Base-by-base conservation (phyloP, 92 coral and sea anemone genomes). In the Paragorgia papillata region DNA sequence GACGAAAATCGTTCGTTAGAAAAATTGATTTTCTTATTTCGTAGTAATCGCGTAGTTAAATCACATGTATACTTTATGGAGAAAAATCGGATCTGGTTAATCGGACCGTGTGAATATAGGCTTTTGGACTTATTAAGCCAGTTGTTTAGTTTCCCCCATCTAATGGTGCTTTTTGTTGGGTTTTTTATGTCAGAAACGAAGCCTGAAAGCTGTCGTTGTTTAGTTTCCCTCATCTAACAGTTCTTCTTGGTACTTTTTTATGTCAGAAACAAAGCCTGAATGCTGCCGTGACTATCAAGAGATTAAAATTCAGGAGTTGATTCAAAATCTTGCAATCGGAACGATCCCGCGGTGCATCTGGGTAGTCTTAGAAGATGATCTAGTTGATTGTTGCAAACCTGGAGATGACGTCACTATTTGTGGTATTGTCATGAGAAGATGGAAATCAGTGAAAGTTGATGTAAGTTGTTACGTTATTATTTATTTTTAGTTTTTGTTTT, bases 371-470 rank as follows among this genome's bases (percentile, higher is more conserved):
- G 97, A 94, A 84, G 92, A 94, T 81, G 98, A 94, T 65, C 79
- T 94, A 18, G 98, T 91, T 9, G 98, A 94, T 73, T 32, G 74
- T 26, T 93, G 97, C 59, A 93, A 93, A 73, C 97, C 97, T 37
- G 97, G 97, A n/a, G 97, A 93, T 75, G 97, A 93, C 73, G 90
- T 93, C 58, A 93, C 97, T 32, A 85, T 90, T 31, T 86, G 97
- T 62, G 97, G 97, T 3, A 84, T 89, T n/a, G 97, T 93, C 1
- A 93, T 90, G 97, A 86, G 97, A 54, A 70, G 97, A 61, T 93
- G 97, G 97, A 89, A 89, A 39, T 91, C 97, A 24, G 86, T 91
- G 54, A 74, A 73, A 66, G 74, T 86, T 22, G 90, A 93, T 85
- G 97, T 93, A 62, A 85, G 89, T 66, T 37, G 22, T 62, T 39